Base-by-base conservation (phyloP, 92 coral and sea anemone genomes). In the Blastomussa wellsi region DNA sequence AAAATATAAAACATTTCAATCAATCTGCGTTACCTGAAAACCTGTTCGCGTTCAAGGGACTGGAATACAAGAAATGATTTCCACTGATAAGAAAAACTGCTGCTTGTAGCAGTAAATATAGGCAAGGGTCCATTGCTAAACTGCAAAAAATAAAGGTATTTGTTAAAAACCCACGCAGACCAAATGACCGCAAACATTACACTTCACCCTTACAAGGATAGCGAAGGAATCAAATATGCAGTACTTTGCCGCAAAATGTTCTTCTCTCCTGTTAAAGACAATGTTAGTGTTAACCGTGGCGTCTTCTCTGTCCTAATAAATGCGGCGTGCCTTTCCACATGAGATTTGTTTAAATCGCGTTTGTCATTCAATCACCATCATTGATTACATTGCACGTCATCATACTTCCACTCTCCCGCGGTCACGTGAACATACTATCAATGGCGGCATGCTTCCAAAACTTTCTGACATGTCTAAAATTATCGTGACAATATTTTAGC, bases 291-390 rank as follows among this genome's bases (percentile, higher is more conserved):
- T 19, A 49, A 70, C 28, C 55, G 38, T 28, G 37, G 70, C 86
- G 86, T 72, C 37, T 24, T 11, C 33, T 15, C 33, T 76, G 10
- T 13, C 31, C 75, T 36, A 70, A 37, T 70, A 19, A 37, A 70
- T 33, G 48, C 75, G 24, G 75, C 78, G 86, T 82, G 86, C 86
- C 65, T 7, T n/a, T 7, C 47, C 6, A 48, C 86, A 82, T 72
- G 78, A 38, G 78, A 24, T 26, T 39, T 41, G 53, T 33, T 72
- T n/a, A 35, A 82, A 51, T 31, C 62, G 8, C 53, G 53, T 53
- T 82, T 70, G 86, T 47, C 78, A 57, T 52, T 71, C 55, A 79
- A 79, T 64, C 39, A 38, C 48, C 29, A 70, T 70, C n/a, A 79
- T 39, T 62, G 83, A 28, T 82, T 53, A 72, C 78, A 76, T 71